Evolutionary conservation across 2,888 invertebrate species (phyloP), one percentile per base, ranked within the genome.

Genomic region (Cryptocephalus moraei): DNA sequence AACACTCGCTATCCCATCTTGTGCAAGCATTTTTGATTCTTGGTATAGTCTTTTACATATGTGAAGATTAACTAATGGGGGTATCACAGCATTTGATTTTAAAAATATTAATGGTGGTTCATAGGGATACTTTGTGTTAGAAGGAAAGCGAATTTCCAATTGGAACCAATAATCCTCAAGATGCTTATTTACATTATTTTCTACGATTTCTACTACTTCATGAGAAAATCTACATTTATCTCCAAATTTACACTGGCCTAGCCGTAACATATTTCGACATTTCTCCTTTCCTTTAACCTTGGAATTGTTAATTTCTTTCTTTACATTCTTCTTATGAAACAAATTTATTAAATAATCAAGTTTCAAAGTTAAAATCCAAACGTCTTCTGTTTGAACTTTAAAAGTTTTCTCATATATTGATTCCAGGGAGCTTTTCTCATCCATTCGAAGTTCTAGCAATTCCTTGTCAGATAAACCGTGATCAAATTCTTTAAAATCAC

Each of bases 401-500:
- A 85, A 88, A 32, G 75, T 74, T 32, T 75, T 71, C 49, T 85
- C 87, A 59, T 87, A 90, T 53, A 89, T 89, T 11, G 87, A 86
- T 68, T 84, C 79, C 33, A 90, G 68, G 0, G 84, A 85, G 52
- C 80, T 79, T 66, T 80, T 81, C 62, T 90, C 89, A 47, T 88
- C 88, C 9, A 68, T 69, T 49, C 81, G 75, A 70, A 81, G 80
- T 64, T 84, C 83, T 32, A 78, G 53, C 38, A 84, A 62, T 58
- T 83, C 81, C 3, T 72, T 61, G 51, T 69, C 66, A 4, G 75
- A 67, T 1, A 76, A 71, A 47, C 74, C 63, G 53, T 73, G 67
- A 41, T 73, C 68, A 41, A 51, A 45, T 45, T 52, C 52, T 44
- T 50, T 52, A n/a, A 39, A 40, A 4, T 44, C 22, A 13, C 49